Percentiles rank a stretch among this genome's conserved stretches.
phyloP scores from a whole-genome alignment of 2,113 vertebrate genomes.

The Alligator sinensis region DNA sequence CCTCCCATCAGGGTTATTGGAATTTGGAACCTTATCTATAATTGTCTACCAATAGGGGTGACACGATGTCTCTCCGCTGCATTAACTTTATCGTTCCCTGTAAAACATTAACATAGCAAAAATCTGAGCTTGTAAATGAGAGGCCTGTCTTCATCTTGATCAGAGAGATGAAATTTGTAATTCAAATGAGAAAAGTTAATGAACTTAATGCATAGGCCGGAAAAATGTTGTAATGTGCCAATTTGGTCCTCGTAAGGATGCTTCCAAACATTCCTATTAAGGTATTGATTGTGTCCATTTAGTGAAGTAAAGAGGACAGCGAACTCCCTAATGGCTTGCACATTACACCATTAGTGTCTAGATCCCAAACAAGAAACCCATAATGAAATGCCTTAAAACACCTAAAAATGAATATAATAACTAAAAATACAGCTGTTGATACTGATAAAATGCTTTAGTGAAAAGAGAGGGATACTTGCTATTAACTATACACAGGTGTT shows the following conservation, averaged over 20 bases:
- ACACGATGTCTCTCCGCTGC: slow-evolving; percentile 57
- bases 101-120: slow-evolving; percentile 77
- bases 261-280: slow-evolving; percentile 77
- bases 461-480: neutral
- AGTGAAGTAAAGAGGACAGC: slow-evolving; percentile 54
- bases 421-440: neutral
- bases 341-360: slow-evolving; percentile 35
- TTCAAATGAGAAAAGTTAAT: slow-evolving; percentile 82
- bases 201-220: slow-evolving; percentile 73
- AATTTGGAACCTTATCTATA: slow-evolving; percentile 64
- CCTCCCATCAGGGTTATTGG: slow-evolving; percentile 62
- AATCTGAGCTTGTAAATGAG: slow-evolving; percentile 73
- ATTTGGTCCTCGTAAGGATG: slow-evolving; percentile 68
- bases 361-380: slow-evolving; percentile 13
- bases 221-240: slow-evolving; percentile 73
- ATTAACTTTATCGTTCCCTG: slow-evolving; percentile 74
- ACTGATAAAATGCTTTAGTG: neutral
- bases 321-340: slow-evolving; percentile 54
- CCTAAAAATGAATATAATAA: neutral
- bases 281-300: slow-evolving; percentile 78
- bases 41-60: slow-evolving; percentile 58
- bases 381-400: slow-evolving; percentile 14
- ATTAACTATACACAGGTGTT: neutral
- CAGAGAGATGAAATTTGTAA: slow-evolving; percentile 79
- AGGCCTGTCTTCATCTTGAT: slow-evolving; percentile 69